Base-by-base conservation (phyloP, 2,113 vertebrate genomes). In the Ginglymostoma cirratum region DNA sequence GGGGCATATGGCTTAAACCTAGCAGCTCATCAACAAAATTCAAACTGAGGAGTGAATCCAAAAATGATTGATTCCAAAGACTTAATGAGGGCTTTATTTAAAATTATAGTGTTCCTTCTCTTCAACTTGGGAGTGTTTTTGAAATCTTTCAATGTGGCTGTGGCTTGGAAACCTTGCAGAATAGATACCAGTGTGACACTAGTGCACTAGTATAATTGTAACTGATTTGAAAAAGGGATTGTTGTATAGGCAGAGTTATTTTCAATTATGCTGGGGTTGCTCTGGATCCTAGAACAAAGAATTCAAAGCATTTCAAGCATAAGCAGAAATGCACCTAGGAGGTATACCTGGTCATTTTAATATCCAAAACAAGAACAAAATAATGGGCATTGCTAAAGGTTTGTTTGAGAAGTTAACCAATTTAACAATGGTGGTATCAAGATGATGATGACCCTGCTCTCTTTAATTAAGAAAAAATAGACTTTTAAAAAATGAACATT, bases 401-500 rank as follows among this genome's bases (percentile, higher is more conserved):
- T 90, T 12, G 7, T 93, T 93, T 17, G 66, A 23, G 3, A 90
- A 61, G 34, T 34, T 52, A 90, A 55, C 5, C 89, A 93, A 90
- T 19, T 30, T 30, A 93, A 93, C 66, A 93, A 38, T 21, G 66
- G n/a, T 61, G 55, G 3, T 67, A 23, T 52, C 94, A 34, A 70
- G 30, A 27, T 12, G 24, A 34, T 72, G 72, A 72, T 42, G n/a
- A n/a, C 67, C 5, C 1, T 66, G 34, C 27, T 45, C 5, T 14
- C 24, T 4, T 42, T 45, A 94, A 94, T 70, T 30, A 70, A 94
- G 45, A 15, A 94, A 70, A 8, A 70, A 45, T 45, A 38, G 65
- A 24, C 19, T 94, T 94, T 4, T 94, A 70, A 67, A 94, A 94
- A 94, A 94, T 70, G 23, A 45, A 45, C 66, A 42, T 70, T 94